phyloP scores from a whole-genome alignment of 2,888 invertebrate genomes.

The Drosophila kanekoi region DNA sequence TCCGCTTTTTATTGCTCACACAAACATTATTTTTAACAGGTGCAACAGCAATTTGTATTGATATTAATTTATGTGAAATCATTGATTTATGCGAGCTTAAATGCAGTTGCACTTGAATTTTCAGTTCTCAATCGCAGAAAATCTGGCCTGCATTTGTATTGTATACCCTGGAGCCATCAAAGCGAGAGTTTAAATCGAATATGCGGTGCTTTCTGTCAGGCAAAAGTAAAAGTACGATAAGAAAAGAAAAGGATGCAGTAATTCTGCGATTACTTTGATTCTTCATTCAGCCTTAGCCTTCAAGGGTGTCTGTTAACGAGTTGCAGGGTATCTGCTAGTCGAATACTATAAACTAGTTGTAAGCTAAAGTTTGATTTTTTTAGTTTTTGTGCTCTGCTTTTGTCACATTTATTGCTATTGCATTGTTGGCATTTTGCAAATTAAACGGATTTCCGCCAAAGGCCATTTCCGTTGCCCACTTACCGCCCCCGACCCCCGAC shows the following conservation, averaged over 20 bases:
- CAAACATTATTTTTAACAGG: not conserved
- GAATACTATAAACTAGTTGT: not conserved
- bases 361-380: conserved; percentile 18
- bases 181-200: too few species aligned
- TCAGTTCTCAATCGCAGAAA: not conserved
- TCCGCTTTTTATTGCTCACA: conserved; percentile 28
- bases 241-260: not conserved
- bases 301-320: not conserved
- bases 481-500: conserved; percentile 15
- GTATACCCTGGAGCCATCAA: too few species aligned
- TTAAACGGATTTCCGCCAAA: conserved; percentile 80
- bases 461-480: conserved; percentile 69
- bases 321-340: conserved; percentile 20
- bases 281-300: too few species aligned
- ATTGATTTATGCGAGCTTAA: conserved; percentile 36
- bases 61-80: conserved; percentile 41
- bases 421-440: conserved; percentile 79
- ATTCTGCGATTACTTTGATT: too few species aligned
- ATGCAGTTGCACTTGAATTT: conserved; percentile 10
- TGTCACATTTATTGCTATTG: conserved; percentile 74
- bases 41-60: conserved; percentile 23
- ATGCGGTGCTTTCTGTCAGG: too few species aligned
- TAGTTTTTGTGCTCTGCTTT: conserved; percentile 45
- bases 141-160: too few species aligned
- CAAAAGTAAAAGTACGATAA: too few species aligned